These are phyloP conservation scores for Ephestia elutella DNA, from an alignment of 1,140 invertebrate genomes.

Conservation along the genomic window DNA sequence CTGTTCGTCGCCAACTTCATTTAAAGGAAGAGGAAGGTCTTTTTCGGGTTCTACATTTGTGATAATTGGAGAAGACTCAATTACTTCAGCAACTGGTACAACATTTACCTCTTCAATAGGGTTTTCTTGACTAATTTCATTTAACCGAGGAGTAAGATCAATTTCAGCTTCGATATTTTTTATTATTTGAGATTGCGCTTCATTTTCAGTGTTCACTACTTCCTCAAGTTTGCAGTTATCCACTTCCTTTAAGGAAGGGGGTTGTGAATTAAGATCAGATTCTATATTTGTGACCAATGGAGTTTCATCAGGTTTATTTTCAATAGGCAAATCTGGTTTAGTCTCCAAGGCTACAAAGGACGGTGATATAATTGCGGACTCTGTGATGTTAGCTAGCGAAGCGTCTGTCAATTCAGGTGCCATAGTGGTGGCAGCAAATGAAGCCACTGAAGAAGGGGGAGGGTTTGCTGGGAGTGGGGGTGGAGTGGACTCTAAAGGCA, in stretches of 20 bases:
- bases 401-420: conserved; percentile 69
- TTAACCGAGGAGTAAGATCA: neutral
- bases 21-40: conserved; percentile 27
- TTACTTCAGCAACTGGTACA: neutral
- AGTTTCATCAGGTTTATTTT: conserved; percentile 17
- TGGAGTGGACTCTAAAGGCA: conserved; percentile 67
- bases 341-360: conserved; percentile 23
- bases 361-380: conserved; percentile 37
- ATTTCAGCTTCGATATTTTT: conserved; percentile 6
- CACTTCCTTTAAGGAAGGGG: neutral
- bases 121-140: neutral
- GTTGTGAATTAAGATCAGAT: conserved; percentile 16
- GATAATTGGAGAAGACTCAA: neutral
- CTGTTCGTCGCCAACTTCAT: conserved; percentile 18
- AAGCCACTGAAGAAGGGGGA: conserved; percentile 71
- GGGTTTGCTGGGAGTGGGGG: conserved; percentile 71
- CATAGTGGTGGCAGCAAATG: conserved; percentile 72
- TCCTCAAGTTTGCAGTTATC: neutral
- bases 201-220: neutral
- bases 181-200: neutral
- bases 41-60: conserved; percentile 8
- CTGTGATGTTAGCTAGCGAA: conserved; percentile 57
- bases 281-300: conserved; percentile 17
- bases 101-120: neutral
- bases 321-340: conserved; percentile 32